Evolutionary conservation across 2,797 vertebrate species (phyloP), one percentile per base, ranked within the genome.

Genomic region (Lepus oiostolus): DNA sequence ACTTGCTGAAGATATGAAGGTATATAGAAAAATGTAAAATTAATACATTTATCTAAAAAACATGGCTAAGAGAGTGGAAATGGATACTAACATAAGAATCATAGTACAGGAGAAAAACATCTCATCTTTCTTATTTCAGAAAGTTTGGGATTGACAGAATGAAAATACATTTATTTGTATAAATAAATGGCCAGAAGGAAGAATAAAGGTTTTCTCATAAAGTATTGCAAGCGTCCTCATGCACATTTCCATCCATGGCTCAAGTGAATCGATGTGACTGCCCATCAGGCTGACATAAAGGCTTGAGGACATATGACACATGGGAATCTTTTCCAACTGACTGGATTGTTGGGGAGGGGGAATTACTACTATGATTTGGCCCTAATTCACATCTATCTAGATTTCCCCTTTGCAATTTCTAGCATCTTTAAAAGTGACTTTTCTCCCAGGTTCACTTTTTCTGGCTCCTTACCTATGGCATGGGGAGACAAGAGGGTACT

Each of bases 31-130:
- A 83, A 71, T 24, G 4, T 32, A 74, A 80, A 90, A 71, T 82
- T 82, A 38, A 24, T 16, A 90, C 86, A 75, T 77, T 80, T 62
- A 7, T 62, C 38, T 89, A 30, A 90, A 95, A 94, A 93, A 65
- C 13, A 16, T 94, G n/a, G 54, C 32, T 75, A 79, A 81, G 38
- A 82, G 50, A 87, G 38, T 87, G 7, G n/a, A 91, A 96, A 87
- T 81, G 62, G 77, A 22, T 88, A 88, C 26, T 88, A 74, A 42
- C 28, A 24, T 26, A 74, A 70, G 30, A 54, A n/a, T 35, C 21
- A 60, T 38, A 67, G 32, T 14, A 2, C 77, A 30, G 21, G 1
- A 7, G 63, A 4, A 65, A 82, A 83, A 17, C 0, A 0, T 0
- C 16, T 88, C 5, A n/a, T 24, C 30, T 92, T 89, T 68, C 26